Evolutionary conservation across 2,113 vertebrate species (phyloP).

Genomic region (Xerus inauris): DNA sequence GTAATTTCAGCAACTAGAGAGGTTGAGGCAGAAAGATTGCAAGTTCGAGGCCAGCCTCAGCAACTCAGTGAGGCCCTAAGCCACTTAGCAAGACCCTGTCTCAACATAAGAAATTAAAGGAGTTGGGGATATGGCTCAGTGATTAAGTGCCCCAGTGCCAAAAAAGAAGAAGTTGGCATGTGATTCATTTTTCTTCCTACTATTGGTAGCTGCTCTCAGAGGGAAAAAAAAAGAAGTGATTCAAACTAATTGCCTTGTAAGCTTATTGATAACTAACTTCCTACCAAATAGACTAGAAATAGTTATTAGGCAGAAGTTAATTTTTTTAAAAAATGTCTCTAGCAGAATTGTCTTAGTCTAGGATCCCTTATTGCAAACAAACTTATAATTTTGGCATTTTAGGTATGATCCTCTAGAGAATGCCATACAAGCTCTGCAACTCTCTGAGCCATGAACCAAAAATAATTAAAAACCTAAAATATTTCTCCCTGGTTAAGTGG

Average conservation of each 20-base stretch:
- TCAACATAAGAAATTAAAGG: too few species aligned
- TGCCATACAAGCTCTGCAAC: neutral
- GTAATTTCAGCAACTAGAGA: too few species aligned
- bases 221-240: neutral
- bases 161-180: neutral
- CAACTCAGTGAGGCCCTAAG: too few species aligned
- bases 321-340: neutral
- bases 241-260: neutral
- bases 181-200: neutral
- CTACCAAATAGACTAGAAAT: neutral
- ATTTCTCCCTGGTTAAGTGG: neutral
- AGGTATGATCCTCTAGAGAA: neutral
- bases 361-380: neutral
- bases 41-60: too few species aligned
- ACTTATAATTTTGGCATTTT: neutral
- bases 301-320: neutral
- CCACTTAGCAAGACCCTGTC: too few species aligned
- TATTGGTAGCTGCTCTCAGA: neutral
- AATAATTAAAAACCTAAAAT: neutral
- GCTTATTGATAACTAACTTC: neutral
- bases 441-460: neutral
- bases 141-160: too few species aligned
- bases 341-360: neutral
- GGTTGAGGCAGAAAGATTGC: too few species aligned
- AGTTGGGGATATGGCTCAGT: too few species aligned